phyloP scores from a whole-genome alignment of 2,113 vertebrate genomes.

The Antechinus stuartii region DNA sequence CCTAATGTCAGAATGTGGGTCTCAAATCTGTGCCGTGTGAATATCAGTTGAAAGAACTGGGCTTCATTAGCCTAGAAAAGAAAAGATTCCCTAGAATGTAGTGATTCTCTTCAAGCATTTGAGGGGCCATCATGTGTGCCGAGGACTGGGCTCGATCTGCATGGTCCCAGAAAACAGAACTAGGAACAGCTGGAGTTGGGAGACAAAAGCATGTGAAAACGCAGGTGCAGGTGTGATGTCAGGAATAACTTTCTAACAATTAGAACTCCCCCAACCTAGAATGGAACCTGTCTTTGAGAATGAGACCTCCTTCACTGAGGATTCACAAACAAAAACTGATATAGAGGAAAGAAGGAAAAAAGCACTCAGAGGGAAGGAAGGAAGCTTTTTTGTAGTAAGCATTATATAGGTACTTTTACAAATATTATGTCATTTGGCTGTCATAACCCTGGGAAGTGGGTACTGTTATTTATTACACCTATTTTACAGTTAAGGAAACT shows the following conservation, averaged over 20 bases:
- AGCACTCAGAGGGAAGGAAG: not conserved
- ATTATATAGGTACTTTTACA: not conserved
- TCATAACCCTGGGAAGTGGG: not conserved
- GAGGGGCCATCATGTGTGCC: not conserved
- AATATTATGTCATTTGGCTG: not conserved
- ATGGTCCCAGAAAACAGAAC: not conserved
- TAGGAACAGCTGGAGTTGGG: not conserved
- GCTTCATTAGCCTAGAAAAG: not conserved
- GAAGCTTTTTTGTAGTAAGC: not conserved
- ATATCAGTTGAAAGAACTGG: not conserved
- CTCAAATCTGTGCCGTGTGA: not conserved
- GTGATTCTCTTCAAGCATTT: not conserved
- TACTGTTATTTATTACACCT: not conserved
- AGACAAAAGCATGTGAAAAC: not conserved
- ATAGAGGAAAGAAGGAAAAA: not conserved
- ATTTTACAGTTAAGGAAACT: not conserved
- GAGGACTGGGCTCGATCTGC: not conserved
- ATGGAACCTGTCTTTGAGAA: not conserved
- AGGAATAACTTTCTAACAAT: not conserved
- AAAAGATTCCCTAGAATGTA: not conserved
- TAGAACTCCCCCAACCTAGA: not conserved
- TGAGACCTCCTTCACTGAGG: not conserved
- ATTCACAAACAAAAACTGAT: not conserved
- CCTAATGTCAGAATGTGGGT: not conserved
- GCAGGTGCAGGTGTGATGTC: not conserved